Conservation (phyloP, 1,140 invertebrate species). For the Zophobas morio region DNA sequence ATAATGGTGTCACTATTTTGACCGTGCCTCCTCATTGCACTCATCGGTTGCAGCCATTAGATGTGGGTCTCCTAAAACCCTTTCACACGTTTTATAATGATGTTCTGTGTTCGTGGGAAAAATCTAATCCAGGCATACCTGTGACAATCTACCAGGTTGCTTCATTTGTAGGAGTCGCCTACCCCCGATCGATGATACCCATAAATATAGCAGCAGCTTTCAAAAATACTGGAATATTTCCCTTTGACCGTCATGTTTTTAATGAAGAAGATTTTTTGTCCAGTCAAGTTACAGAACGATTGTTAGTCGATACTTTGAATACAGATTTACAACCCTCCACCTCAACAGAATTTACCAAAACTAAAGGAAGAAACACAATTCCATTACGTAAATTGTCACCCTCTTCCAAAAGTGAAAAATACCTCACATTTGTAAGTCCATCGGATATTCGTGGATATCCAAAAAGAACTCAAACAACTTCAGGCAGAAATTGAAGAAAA, state of each 20-base stretch:
- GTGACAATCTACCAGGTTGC: conserved; percentile 21
- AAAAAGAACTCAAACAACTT: too few relatives aligned
- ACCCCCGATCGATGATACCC: background rate
- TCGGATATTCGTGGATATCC: too few relatives aligned
- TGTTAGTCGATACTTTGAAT: too few relatives aligned
- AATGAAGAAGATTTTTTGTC: too few relatives aligned
- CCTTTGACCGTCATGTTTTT: conserved; percentile 46
- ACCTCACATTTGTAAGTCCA: too few relatives aligned
- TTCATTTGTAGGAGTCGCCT: background rate
- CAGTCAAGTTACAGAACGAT: too few relatives aligned
- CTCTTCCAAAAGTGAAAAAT: too few relatives aligned
- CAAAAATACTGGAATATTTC: background rate
- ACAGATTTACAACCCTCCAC: too few relatives aligned
- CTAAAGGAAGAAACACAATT: too few relatives aligned
- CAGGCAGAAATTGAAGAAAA: too few relatives aligned
- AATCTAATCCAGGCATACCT: conserved; percentile 45
- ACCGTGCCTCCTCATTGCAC: conserved; percentile 66
- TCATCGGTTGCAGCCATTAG: conserved; percentile 68
- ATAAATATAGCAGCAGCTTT: background rate
- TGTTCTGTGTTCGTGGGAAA: conserved; percentile 61
- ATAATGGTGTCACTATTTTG: conserved; percentile 61
- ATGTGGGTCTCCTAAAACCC: conserved; percentile 65
- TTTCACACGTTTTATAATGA: conserved; percentile 64
- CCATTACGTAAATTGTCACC: too few relatives aligned
- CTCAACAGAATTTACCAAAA: too few relatives aligned